Conservation (phyloP, 2,113 vertebrate species). For the Anser cygnoides region DNA sequence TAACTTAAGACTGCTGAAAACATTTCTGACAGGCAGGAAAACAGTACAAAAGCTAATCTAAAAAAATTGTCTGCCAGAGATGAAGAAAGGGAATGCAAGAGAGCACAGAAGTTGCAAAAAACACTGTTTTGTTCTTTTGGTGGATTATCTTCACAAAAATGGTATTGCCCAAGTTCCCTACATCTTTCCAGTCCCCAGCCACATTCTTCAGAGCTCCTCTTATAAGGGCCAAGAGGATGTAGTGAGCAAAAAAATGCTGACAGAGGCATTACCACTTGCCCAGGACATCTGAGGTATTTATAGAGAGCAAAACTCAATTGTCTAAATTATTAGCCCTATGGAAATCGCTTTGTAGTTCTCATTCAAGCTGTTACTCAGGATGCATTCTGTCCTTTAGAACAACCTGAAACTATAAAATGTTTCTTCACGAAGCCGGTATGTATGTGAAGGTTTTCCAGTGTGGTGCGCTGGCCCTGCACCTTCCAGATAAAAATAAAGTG, state of each 20-base stretch:
- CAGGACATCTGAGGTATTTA: background rate
- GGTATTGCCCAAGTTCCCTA: background rate
- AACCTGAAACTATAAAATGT: background rate
- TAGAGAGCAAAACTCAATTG: background rate
- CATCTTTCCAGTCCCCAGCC: background rate
- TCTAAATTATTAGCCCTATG: background rate
- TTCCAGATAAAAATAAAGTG: background rate
- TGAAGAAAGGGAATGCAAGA: background rate
- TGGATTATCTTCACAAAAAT: background rate
- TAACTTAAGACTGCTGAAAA: background rate
- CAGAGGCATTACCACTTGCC: background rate
- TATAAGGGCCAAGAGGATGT: background rate
- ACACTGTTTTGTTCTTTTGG: accelerated
- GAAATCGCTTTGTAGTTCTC: conserved; percentile 19
- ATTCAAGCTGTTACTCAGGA: conserved; percentile 1
- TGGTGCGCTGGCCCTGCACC: background rate
- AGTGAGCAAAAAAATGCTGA: conserved; percentile 14
- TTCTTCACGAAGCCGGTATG: background rate
- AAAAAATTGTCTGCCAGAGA: background rate
- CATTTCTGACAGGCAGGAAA: background rate
- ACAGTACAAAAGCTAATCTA: background rate
- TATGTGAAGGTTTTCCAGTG: background rate
- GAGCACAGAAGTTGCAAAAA: background rate
- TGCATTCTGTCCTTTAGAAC: conserved; percentile 1
- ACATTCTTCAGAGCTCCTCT: background rate